Conservation (phyloP, 2,113 vertebrate species). For the Amphiprion ocellaris region DNA sequence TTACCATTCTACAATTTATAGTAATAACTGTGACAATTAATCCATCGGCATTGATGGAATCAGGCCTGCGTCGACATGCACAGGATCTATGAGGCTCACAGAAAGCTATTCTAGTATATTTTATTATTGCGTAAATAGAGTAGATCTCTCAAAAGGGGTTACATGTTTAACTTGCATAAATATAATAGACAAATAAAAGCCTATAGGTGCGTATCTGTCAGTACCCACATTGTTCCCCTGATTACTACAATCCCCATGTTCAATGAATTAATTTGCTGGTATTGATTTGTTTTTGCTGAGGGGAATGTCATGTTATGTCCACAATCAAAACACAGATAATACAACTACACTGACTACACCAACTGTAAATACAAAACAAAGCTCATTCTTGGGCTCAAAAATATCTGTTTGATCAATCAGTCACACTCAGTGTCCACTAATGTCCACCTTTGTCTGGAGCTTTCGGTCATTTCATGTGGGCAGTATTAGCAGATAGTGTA, state of each 20-base stretch:
- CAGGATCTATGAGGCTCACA: not conserved
- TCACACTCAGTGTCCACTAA: too few species aligned
- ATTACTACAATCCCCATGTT: slow-evolving; percentile 6
- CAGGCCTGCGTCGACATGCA: not conserved
- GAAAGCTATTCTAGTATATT: not conserved
- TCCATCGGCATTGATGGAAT: slow-evolving; percentile 30
- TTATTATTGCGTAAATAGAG: not conserved
- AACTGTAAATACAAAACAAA: too few species aligned
- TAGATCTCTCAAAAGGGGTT: not conserved
- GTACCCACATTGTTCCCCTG: slow-evolving; percentile 1
- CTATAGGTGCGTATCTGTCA: slow-evolving; percentile 11
- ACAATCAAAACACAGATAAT: slow-evolving; percentile 1
- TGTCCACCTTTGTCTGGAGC: not conserved
- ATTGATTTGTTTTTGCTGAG: not conserved
- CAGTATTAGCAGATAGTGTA: too few species aligned
- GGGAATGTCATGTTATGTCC: not conserved
- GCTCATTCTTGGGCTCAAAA: not conserved
- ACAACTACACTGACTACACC: not conserved
- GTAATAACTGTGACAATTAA: slow-evolving; percentile 3
- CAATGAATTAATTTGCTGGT: not conserved
- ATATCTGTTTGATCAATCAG: not conserved
- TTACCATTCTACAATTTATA: not conserved
- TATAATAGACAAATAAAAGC: slow-evolving; percentile 2
- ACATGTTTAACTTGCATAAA: not conserved
- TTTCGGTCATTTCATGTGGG: not conserved